phyloP scores from a whole-genome alignment of 92 coral and sea anemone genomes.

The Scolanthus callimorphus region DNA sequence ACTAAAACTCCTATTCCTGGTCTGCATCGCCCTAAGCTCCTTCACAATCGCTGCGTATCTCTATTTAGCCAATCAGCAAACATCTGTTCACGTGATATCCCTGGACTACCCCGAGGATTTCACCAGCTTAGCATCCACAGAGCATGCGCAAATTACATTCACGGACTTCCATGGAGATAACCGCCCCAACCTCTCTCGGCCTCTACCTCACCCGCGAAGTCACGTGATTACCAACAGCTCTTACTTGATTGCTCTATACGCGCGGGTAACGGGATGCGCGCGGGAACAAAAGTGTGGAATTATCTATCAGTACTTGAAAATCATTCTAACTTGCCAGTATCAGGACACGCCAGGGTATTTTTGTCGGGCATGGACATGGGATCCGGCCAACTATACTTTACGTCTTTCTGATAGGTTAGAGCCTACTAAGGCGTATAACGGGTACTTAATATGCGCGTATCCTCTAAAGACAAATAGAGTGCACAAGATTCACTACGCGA shows the following conservation, averaged over 20 bases:
- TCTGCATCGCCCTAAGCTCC: neutral
- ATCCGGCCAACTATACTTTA: constrained; percentile 36
- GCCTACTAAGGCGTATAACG: neutral
- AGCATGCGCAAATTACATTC: neutral
- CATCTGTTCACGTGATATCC: neutral
- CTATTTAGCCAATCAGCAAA: neutral
- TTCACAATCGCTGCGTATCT: neutral
- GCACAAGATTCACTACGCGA: constrained; percentile 9
- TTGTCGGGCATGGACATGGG: constrained; percentile 33
- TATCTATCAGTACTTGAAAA: constrained; percentile 30
- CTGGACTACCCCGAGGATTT: neutral
- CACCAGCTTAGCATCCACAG: neutral
- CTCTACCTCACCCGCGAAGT: constrained; percentile 32
- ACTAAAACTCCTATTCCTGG: too few species aligned
- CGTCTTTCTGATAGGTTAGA: neutral
- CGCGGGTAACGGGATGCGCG: constrained; percentile 15
- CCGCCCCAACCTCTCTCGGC: neutral
- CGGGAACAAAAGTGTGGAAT: constrained; percentile 13
- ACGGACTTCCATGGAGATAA: constrained; percentile 2
- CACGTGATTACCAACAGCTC: constrained; percentile 33
- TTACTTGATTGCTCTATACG: constrained; percentile 21
- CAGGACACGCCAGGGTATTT: neutral
- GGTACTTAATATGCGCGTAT: constrained; percentile 12
- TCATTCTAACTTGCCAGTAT: constrained; percentile 4
- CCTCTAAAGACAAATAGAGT: constrained; percentile 16